Base-by-base conservation (phyloP, 2,888 invertebrate genomes). In the Drosophila maculinotata region DNA sequence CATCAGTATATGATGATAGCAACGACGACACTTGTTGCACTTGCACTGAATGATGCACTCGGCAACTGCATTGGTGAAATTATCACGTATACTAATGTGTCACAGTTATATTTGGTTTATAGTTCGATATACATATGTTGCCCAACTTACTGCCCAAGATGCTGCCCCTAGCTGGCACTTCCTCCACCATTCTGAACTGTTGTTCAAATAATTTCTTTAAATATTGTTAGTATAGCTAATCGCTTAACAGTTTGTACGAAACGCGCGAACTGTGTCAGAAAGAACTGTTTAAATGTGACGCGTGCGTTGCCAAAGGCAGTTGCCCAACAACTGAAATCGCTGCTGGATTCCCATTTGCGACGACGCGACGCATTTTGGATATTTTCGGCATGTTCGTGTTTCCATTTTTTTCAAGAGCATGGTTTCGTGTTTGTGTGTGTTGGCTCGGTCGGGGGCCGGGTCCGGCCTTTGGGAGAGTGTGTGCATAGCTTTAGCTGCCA, bases 121-220 rank as follows among this genome's bases (percentile, higher is more conserved):
- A 28, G 3, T 23, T 26, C 15, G 44, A 2, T 17, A 15, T 4
- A 4, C 2, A 6, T 17, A 4, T 8, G 7, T 6, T 9, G 31
- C 3, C 3, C 20, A 69, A 93, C 94, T 93, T 91, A 94, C 94
- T 92, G 90, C 93, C 93, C 74, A 94, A 91, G 79, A 93, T 79
- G 88, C 93, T 93, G 90, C 94, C 94, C 85, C 89, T 93, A 1
- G 93, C 93, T 30, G 93, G 93, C 73, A 93, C 93, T 80, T 93
- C 93, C 91, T 93, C 93, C 69, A 85, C 88, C 89, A 90, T 91
- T 45, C 73, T 81, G 60, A 41, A 26, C 10, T n/a, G 17, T 35
- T 41, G 38, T 14, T 42, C 20, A 15, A 42, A 14, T 59, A 12
- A 33, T 41, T 59, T 60, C 41, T 48, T 20, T 36, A 41, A 47